phyloP scores from a whole-genome alignment of 1,140 invertebrate species.

The Solenopsis fugax region DNA sequence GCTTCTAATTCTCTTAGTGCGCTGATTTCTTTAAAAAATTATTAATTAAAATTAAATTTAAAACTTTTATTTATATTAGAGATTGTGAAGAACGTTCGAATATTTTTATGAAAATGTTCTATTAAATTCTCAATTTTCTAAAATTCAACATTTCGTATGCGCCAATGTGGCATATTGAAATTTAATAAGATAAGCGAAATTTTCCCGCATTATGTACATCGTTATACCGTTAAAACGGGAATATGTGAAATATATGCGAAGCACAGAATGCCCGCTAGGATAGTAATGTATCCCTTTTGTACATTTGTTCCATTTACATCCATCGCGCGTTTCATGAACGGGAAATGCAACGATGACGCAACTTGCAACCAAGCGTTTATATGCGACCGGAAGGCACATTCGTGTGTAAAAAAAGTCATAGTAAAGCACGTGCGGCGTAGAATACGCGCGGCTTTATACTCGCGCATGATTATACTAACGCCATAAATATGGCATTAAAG shows the following conservation, averaged over 20 bases:
- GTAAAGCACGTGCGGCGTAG: neutral
- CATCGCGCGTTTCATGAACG: conserved; percentile 52
- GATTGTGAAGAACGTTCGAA: neutral
- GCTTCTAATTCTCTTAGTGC: too few relatives aligned
- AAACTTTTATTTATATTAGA: neutral
- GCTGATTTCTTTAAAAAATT: too few relatives aligned
- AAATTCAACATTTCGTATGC: conserved; percentile 1
- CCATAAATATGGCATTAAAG: conserved; percentile 10
- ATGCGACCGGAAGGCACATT: conserved; percentile 37
- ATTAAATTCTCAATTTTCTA: neutral
- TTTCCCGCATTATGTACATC: neutral
- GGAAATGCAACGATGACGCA: conserved; percentile 45
- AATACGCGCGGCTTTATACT: conserved; percentile 27
- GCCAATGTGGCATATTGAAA: conserved; percentile 9
- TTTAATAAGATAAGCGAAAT: conserved; percentile 40
- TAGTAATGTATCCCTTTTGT: conserved; percentile 57
- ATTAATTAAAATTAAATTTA: neutral
- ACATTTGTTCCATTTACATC: conserved; percentile 56
- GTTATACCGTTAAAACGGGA: conserved; percentile 16
- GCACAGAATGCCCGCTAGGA: conserved; percentile 20
- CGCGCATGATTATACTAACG: conserved; percentile 10
- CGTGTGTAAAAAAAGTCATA: conserved; percentile 20
- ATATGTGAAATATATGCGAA: conserved; percentile 25
- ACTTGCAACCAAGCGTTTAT: conserved; percentile 41
- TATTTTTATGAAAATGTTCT: neutral